These are phyloP conservation scores for Sebastiscus albofasciatus DNA, from an alignment of 2,797 vertebrate species.

Conservation along the genomic window DNA sequence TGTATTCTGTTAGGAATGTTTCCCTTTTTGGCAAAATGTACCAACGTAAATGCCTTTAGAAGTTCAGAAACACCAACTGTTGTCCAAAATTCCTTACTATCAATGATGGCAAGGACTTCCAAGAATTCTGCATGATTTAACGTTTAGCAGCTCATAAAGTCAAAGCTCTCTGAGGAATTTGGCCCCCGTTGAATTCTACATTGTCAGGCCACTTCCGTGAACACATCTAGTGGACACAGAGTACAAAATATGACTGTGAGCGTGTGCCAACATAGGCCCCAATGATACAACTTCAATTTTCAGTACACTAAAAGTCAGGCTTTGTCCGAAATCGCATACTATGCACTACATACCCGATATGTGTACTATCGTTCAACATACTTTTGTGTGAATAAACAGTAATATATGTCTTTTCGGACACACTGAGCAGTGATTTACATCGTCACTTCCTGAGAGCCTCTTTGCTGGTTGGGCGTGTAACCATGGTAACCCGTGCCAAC, in stretches of 20 bases:
- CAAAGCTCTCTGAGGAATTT: background rate
- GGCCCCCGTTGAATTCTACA: background rate
- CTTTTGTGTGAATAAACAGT: too few species aligned
- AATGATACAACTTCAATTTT: background rate
- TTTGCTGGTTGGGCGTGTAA: too few species aligned
- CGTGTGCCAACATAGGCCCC: background rate
- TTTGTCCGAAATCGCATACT: too few species aligned
- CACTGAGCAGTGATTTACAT: too few species aligned
- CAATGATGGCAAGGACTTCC: background rate
- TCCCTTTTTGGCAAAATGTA: background rate
- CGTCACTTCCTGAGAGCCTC: too few species aligned
- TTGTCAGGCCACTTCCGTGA: background rate
- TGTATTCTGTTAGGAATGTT: background rate
- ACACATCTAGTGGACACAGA: background rate
- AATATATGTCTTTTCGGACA: too few species aligned
- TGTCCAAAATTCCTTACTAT: background rate
- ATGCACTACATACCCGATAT: too few species aligned
- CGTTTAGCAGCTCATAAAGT: background rate
- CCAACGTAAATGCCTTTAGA: background rate
- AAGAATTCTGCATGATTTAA: background rate
- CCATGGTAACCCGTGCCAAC: too few species aligned
- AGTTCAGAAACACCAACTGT: background rate
- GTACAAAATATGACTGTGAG: background rate
- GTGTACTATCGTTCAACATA: too few species aligned
- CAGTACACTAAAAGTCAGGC: background rate